Evolutionary conservation across 2,797 vertebrate species (phyloP).

Genomic region (Macrochelys suwanniensis): DNA sequence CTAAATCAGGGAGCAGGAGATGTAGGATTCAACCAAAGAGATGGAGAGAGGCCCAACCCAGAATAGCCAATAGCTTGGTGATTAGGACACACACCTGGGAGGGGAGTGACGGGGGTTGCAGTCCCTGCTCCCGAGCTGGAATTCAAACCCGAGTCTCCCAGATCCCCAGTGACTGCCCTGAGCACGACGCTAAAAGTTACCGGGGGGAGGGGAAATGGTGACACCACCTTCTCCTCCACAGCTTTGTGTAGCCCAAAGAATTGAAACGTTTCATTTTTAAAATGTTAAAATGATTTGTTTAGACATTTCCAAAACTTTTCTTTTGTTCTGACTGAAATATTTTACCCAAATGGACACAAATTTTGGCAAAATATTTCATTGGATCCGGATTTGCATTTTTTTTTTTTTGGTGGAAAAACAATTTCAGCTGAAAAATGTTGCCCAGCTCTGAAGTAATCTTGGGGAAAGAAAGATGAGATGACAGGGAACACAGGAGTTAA

Average conservation of each 20-base stretch:
- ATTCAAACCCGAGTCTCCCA: neutral
- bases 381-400: neutral
- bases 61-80: neutral
- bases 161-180: neutral
- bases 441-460: neutral
- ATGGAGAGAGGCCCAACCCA: neutral
- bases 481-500: neutral
- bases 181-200: neutral
- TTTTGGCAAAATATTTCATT: neutral
- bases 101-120: neutral
- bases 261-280: neutral
- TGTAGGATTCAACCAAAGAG: neutral
- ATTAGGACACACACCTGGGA: neutral
- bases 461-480: neutral
- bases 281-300: neutral
- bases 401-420: neutral
- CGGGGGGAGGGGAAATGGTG: no score
- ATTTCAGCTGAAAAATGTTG: neutral
- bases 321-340: no score
- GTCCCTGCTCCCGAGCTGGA: neutral
- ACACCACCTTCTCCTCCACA: neutral
- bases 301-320: neutral
- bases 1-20: neutral
- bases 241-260: neutral
- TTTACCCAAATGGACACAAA: no score